Evolutionary conservation across 2,888 invertebrate genomes (phyloP).

Genomic region (Euphydryas editha): DNA sequence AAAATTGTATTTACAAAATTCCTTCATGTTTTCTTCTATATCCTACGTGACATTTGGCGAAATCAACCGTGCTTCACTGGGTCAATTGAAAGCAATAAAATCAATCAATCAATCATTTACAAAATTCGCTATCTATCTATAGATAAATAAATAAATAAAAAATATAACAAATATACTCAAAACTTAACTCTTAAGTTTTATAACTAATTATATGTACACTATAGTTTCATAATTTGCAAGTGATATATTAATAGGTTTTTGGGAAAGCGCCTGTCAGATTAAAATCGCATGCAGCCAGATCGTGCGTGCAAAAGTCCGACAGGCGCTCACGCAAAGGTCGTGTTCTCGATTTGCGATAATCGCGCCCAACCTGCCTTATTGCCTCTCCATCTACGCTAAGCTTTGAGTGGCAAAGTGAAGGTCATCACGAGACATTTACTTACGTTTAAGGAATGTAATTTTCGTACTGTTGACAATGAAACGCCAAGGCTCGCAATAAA

Average conservation of each 20-base stretch:
- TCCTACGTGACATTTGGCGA: no score
- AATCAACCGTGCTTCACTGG: no score
- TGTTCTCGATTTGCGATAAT: conserved; percentile 66
- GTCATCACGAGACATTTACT: conserved; percentile 47
- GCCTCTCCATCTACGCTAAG: conserved; percentile 56
- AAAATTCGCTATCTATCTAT: no score
- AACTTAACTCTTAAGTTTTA: no score
- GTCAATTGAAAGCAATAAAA: no score
- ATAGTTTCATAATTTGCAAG: conserved; percentile 20
- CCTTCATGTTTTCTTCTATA: no score
- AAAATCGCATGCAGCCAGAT: conserved; percentile 57
- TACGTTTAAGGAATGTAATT: conserved; percentile 20
- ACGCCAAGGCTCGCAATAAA: conserved; percentile 20
- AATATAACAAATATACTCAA: no score
- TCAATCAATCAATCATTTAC: no score
- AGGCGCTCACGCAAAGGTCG: conserved; percentile 80
- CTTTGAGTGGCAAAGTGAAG: conserved; percentile 62
- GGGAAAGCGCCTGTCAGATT: conserved; percentile 63
- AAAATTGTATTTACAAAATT: no score
- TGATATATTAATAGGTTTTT: conserved; percentile 16
- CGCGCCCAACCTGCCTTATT: conserved; percentile 67
- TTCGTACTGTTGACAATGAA: conserved; percentile 24
- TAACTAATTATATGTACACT: background rate
- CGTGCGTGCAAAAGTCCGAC: conserved; percentile 67
- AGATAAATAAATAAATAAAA: no score